These are phyloP conservation scores for Opisthograptis luteolata DNA, from an alignment of 2,888 invertebrate species.

Conservation along the genomic window DNA sequence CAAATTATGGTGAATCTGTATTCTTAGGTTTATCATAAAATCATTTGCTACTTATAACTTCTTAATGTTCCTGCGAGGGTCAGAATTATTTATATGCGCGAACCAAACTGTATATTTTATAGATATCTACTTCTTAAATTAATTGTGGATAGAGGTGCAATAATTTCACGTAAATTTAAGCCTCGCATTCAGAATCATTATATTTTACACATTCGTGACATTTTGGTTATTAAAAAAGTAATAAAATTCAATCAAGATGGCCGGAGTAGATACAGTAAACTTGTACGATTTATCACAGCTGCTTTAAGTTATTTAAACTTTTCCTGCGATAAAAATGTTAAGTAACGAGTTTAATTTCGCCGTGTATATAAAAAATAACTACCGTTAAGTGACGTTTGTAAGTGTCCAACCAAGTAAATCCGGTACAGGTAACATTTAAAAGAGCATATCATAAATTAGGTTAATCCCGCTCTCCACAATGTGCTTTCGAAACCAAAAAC, in stretches of 20 bases:
- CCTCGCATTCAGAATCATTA: no score
- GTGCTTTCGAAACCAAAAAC: slow-evolving; percentile 4
- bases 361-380: no score
- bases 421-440: slow-evolving; percentile 1
- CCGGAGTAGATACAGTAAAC: neutral
- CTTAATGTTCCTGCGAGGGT: neutral
- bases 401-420: neutral
- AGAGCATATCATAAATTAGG: neutral
- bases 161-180: no score
- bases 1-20: slow-evolving; percentile 12
- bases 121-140: no score
- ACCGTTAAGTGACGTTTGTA: neutral
- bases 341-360: neutral
- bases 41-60: slow-evolving; percentile 7
- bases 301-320: neutral
- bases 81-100: no score
- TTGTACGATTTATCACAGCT: neutral
- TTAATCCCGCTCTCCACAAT: neutral
- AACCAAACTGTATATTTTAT: no score
- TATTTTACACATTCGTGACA: no score
- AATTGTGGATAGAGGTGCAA: no score
- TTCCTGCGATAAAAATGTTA: neutral
- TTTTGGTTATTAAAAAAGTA: no score
- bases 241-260: no score
- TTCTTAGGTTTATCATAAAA: slow-evolving; percentile 12